Conservation (phyloP, 2,113 vertebrate genomes). For the Apaloderma vittatum region DNA sequence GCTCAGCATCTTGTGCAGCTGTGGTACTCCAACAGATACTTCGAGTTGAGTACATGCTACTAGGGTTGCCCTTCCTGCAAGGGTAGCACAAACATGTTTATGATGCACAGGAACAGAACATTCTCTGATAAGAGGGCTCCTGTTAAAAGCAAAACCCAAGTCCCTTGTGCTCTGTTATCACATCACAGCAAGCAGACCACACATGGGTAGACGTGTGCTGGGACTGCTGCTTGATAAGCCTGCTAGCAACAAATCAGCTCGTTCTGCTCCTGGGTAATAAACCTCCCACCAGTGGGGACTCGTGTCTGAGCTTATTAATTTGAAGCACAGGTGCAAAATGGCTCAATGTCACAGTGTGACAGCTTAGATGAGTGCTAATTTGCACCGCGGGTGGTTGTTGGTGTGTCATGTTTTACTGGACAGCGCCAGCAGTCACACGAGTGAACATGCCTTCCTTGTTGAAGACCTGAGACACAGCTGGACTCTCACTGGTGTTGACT, state of each 20-base stretch:
- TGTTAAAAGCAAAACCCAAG: background rate
- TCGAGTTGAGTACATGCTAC: background rate
- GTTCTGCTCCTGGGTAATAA: background rate
- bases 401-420: background rate
- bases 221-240: background rate
- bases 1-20: background rate
- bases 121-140: constrained; percentile 22
- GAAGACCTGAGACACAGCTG: background rate
- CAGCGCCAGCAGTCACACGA: background rate
- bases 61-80: background rate
- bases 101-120: constrained; percentile 1
- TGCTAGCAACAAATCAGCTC: background rate
- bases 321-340: background rate
- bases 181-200: background rate
- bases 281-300: background rate
- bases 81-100: background rate
- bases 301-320: background rate
- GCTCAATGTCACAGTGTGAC: background rate
- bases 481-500: background rate
- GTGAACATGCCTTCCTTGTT: background rate
- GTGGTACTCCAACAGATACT: fast-evolving
- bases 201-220: background rate
- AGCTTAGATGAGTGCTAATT: background rate
- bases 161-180: background rate
- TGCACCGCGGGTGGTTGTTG: background rate